These are phyloP conservation scores for Lates calcarifer DNA, from an alignment of 2,113 vertebrate species.

Conservation along the genomic window DNA sequence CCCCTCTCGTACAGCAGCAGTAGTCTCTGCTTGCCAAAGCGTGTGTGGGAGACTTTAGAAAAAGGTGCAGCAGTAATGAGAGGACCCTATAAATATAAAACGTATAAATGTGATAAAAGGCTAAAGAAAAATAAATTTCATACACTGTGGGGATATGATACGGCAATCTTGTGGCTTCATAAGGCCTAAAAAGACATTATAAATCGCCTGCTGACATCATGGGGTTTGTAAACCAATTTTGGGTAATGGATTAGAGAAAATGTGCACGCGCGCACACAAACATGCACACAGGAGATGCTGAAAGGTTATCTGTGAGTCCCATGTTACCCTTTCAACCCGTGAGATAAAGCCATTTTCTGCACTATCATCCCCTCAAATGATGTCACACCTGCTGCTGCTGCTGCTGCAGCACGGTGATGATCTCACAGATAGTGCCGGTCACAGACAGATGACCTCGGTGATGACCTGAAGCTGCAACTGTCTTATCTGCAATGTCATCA, in stretches of 20 bases:
- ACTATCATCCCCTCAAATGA: conserved; percentile 58
- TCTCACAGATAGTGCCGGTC: conserved; percentile 51
- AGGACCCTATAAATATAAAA: conserved; percentile 47
- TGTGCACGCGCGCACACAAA: background rate
- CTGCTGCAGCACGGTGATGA: conserved; percentile 35
- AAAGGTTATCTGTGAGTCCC: conserved; percentile 77
- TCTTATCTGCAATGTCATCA: conserved; percentile 51
- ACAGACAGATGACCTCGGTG: conserved; percentile 64
- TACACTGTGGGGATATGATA: conserved; percentile 47
- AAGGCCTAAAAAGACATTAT: conserved; percentile 65
- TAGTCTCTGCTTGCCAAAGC: conserved; percentile 5
- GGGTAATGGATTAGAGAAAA: conserved; percentile 60
- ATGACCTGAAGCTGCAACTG: conserved; percentile 56
- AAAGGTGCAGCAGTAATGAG: conserved; percentile 27
- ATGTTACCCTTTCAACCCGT: conserved; percentile 55
- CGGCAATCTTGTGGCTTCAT: conserved; percentile 52
- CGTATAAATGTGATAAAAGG: conserved; percentile 52
- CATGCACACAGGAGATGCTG: conserved; percentile 31
- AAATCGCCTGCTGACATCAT: conserved; percentile 67
- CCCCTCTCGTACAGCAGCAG: conserved; percentile 21
- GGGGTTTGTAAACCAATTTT: conserved; percentile 74
- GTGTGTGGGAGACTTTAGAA: conserved; percentile 46
- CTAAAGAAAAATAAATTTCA: conserved; percentile 36
- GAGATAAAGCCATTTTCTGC: conserved; percentile 44
- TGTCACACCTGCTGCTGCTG: conserved; percentile 63